Evolutionary conservation across 2,888 invertebrate genomes (phyloP).

Genomic region (Tubulanus polymorphus): DNA sequence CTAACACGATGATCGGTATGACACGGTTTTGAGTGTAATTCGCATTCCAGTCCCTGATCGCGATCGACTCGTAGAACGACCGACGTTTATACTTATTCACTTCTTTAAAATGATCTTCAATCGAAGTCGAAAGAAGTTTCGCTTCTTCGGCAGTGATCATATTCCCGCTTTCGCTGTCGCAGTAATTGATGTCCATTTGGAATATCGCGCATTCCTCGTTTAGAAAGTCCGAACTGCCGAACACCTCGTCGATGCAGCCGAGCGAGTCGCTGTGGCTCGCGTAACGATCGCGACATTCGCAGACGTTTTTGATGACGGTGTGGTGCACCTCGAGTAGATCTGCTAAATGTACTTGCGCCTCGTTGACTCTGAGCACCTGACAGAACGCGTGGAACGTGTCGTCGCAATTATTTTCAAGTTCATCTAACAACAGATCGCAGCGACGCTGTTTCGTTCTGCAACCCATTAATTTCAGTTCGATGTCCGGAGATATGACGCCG

Average conservation of each 20-base stretch:
- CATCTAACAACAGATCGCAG: slow-evolving; percentile 33
- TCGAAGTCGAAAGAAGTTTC: neutral
- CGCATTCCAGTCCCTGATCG: slow-evolving; percentile 14
- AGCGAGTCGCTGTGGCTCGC: slow-evolving; percentile 23
- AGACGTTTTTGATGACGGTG: slow-evolving; percentile 34
- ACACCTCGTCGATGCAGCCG: too few relatives aligned
- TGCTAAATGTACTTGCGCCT: slow-evolving; percentile 30
- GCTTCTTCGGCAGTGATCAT: slow-evolving; percentile 29
- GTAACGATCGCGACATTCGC: slow-evolving; percentile 25
- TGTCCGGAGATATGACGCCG: slow-evolving; percentile 27
- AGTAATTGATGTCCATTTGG: slow-evolving; percentile 40
- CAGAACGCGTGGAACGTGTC: slow-evolving; percentile 35
- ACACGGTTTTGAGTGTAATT: slow-evolving; percentile 23
- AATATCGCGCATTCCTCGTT: slow-evolving; percentile 40
- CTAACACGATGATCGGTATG: slow-evolving; percentile 42
- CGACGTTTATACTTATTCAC: neutral
- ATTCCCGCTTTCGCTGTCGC: slow-evolving; percentile 32
- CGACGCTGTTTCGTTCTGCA: slow-evolving; percentile 33
- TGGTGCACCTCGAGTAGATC: slow-evolving; percentile 38
- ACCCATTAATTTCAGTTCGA: slow-evolving; percentile 30
- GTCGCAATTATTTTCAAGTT: slow-evolving; percentile 28
- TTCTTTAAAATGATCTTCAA: neutral
- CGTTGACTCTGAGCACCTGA: slow-evolving; percentile 29
- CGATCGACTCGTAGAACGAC: slow-evolving; percentile 13
- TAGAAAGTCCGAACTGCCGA: slow-evolving; percentile 17